These are phyloP conservation scores for Ascaphus truei DNA, from an alignment of 2,113 vertebrate species.

Conservation along the genomic window DNA sequence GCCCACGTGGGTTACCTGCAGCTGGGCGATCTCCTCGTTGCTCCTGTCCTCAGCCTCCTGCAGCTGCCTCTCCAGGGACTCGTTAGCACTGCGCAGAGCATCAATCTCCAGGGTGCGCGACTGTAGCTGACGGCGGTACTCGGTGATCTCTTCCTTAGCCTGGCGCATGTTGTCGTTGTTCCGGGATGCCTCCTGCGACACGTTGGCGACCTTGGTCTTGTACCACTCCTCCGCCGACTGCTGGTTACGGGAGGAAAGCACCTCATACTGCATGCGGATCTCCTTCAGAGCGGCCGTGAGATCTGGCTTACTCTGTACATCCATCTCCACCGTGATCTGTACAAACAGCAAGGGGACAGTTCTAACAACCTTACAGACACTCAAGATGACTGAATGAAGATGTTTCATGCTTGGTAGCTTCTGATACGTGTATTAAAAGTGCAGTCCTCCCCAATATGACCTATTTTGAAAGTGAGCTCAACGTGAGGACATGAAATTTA, in stretches of 20 bases:
- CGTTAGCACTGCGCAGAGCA: slow-evolving; percentile 66
- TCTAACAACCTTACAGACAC: no score
- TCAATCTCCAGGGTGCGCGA: slow-evolving; percentile 73
- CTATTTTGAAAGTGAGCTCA: no score
- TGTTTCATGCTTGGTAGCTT: no score
- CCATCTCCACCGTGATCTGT: slow-evolving; percentile 55
- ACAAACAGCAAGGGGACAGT: no score
- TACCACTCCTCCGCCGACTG: slow-evolving; percentile 73
- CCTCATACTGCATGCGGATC: slow-evolving; percentile 71
- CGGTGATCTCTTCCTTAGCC: slow-evolving; percentile 74
- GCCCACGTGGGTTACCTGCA: slow-evolving; percentile 61
- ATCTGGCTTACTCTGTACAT: slow-evolving; percentile 59
- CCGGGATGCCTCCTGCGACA: slow-evolving; percentile 62
- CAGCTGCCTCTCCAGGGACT: slow-evolving; percentile 69
- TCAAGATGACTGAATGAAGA: no score
- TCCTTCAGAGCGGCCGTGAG: slow-evolving; percentile 66
- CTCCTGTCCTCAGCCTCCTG: slow-evolving; percentile 72
- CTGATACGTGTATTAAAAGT: no score
- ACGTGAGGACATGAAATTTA: no score
- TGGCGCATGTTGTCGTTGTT: slow-evolving; percentile 70
- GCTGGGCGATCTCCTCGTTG: slow-evolving; percentile 65
- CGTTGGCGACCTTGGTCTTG: slow-evolving; percentile 66
- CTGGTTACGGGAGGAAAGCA: slow-evolving; percentile 68
- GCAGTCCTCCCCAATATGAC: no score
- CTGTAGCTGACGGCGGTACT: slow-evolving; percentile 73